Conservation (phyloP, 2,113 vertebrate genomes). For the Chascanopsetta lugubris region DNA sequence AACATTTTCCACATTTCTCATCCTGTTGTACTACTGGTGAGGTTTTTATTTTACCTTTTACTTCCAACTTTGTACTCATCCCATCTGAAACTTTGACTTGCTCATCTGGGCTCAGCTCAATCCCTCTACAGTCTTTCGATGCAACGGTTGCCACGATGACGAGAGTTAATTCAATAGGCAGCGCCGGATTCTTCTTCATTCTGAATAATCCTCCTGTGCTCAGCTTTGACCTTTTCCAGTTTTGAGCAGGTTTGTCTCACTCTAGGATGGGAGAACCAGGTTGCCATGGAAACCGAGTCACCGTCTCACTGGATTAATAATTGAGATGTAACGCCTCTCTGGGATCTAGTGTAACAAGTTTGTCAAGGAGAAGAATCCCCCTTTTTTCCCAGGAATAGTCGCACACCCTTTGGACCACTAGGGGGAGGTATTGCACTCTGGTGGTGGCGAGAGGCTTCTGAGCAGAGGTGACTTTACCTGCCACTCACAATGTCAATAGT, state of each 20-base stretch:
- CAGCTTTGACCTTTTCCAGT: constrained; percentile 38
- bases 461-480: constrained; percentile 70
- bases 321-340: constrained; percentile 21
- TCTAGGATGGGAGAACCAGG: not conserved
- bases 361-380: not conserved
- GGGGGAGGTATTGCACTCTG: constrained; percentile 65
- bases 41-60: constrained; percentile 25
- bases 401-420: constrained; percentile 26
- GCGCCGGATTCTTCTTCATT: constrained; percentile 11
- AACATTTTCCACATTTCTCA: constrained; percentile 67
- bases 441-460: not conserved
- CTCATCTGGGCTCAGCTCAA: constrained; percentile 27
- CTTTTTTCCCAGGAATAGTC: not conserved
- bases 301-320: constrained; percentile 15
- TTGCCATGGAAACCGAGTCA: constrained; percentile 34
- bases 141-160: not conserved
- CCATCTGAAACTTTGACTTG: constrained; percentile 48
- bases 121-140: not conserved
- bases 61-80: constrained; percentile 61
- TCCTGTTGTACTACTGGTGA: constrained; percentile 54
- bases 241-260: not conserved
- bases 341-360: not conserved
- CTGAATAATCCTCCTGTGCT: constrained; percentile 38
- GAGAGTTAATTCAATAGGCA: constrained; percentile 31
- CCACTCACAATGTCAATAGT: constrained; percentile 66